Base-by-base conservation (phyloP, 2,888 invertebrate species). In the Baronia brevicornis region DNA sequence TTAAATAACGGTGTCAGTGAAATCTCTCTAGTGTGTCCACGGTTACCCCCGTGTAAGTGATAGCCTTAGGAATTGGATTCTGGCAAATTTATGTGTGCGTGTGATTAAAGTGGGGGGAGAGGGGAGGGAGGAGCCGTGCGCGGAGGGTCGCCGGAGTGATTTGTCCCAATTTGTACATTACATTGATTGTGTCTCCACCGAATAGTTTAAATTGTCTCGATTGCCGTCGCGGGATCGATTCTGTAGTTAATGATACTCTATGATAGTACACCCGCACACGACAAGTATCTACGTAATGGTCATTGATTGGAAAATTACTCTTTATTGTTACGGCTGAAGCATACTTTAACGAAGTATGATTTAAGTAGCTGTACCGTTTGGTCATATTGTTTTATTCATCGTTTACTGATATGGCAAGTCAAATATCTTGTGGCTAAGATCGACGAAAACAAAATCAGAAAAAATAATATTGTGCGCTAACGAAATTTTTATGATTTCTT, bases 21-120 rank as follows among this genome's bases (percentile, higher is more conserved):
- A 27, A 27, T 27, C 10, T 11, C 11, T 3, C n/a, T 8, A 15
- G 27, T 27, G 18, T 19, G 12, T 19, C 7, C n/a, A 9, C 26
- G 15, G n/a, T n/a, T n/a, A n/a, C n/a, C n/a, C 8, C 36, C 24
- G 33, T 25, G 42, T 46, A 46, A 46, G 24, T 41, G 44, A 50
- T 46, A 41, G 44, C 41, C 28, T 14, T 26, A 30, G 28, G 43
- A 38, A 50, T 50, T 45, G 48, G 44, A 43, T 41, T 42, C 37
- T 5, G 8, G 39, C 42, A 36, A 43, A 50, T 50, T 48, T 46
- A 48, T 48, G 45, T 43, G 35, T 28, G 19, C 28, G 19, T n/a
- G 19, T 13, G 28, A 28, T 28, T 28, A 28, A 28, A 28, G 12
- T 7, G 28, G 19, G 12, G 19, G 12, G 19, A 7, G 11, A 13